A percentile compares a stretch with the other conserved stretches of the same genome.
Evolutionary conservation across 2,888 invertebrate genomes (phyloP).

Genomic region (Hydrotaea diabolus): DNA sequence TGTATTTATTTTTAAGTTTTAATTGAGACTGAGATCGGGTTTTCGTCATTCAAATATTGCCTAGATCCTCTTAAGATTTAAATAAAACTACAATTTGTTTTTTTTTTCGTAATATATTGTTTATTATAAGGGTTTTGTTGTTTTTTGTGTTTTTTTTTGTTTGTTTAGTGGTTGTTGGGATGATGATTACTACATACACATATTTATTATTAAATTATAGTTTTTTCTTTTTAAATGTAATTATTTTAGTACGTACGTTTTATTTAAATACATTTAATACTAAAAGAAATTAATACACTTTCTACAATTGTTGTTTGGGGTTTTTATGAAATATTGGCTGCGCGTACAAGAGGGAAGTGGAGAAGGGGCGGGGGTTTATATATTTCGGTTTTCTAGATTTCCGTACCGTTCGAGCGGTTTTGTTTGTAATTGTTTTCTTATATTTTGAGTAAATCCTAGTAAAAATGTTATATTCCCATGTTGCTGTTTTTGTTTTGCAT

Average conservation of each 20-base stretch:
- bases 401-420: neutral
- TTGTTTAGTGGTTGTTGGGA: slow-evolving; percentile 13
- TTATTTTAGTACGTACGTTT: slow-evolving; percentile 37
- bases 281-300: slow-evolving; percentile 60
- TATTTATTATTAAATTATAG: slow-evolving; percentile 42
- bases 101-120: slow-evolving; percentile 24
- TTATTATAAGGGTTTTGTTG: slow-evolving; percentile 48
- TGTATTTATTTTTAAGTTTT: too few relatives aligned
- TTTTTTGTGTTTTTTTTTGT: slow-evolving; percentile 34
- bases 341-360: too few relatives aligned
- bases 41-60: too few relatives aligned
- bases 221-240: slow-evolving; percentile 26
- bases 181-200: slow-evolving; percentile 64
- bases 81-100: neutral
- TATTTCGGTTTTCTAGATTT: neutral
- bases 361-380: neutral
- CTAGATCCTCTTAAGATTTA: too few relatives aligned
- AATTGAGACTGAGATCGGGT: too few relatives aligned
- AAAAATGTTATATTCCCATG: slow-evolving; percentile 62
- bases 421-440: neutral
- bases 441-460: slow-evolving; percentile 48
- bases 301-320: slow-evolving; percentile 46
- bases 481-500: slow-evolving; percentile 50
- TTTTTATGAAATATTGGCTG: neutral
- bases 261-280: slow-evolving; percentile 57